Evolutionary conservation across 2,797 vertebrate genomes (phyloP).

Genomic region (Megalops cyprinoides): DNA sequence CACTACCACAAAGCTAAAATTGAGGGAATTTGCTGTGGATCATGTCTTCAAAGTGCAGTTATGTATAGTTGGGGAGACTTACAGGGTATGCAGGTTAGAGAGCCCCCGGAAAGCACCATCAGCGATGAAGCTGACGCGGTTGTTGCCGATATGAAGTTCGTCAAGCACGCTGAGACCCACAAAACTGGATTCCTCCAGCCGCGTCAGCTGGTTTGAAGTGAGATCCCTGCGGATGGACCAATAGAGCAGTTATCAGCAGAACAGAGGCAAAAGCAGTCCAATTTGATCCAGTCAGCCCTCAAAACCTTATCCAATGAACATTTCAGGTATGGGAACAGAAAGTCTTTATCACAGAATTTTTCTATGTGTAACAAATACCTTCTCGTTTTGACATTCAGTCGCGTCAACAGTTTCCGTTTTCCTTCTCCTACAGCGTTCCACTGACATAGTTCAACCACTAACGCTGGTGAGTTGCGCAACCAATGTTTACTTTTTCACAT

Average conservation of each 20-base stretch:
- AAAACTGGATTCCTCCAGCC: slow-evolving; percentile 93
- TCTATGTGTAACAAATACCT: no score
- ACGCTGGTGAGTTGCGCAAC: no score
- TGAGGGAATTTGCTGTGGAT: not conserved
- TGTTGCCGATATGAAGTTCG: slow-evolving; percentile 86
- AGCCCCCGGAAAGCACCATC: slow-evolving; percentile 94
- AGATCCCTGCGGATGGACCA: slow-evolving; percentile 78
- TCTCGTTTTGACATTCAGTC: no score
- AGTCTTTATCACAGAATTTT: no score
- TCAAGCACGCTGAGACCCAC: slow-evolving; percentile 85
- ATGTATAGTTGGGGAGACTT: slow-evolving; percentile 63
- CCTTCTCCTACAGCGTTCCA: no score
- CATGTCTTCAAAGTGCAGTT: not conserved
- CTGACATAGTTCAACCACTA: no score
- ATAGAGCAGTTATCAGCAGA: slow-evolving; percentile 3
- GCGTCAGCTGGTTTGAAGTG: slow-evolving; percentile 86
- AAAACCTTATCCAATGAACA: no score
- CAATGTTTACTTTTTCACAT: no score
- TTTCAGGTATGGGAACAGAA: no score
- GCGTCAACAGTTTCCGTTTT: no score
- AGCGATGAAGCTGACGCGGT: slow-evolving; percentile 91
- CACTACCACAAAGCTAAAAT: not conserved
- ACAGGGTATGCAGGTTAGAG: slow-evolving; percentile 87
- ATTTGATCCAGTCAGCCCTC: no score
- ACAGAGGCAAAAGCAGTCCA: no score